Conservation (phyloP, 2,888 invertebrate genomes). For the Callyntrura sp. region DNA sequence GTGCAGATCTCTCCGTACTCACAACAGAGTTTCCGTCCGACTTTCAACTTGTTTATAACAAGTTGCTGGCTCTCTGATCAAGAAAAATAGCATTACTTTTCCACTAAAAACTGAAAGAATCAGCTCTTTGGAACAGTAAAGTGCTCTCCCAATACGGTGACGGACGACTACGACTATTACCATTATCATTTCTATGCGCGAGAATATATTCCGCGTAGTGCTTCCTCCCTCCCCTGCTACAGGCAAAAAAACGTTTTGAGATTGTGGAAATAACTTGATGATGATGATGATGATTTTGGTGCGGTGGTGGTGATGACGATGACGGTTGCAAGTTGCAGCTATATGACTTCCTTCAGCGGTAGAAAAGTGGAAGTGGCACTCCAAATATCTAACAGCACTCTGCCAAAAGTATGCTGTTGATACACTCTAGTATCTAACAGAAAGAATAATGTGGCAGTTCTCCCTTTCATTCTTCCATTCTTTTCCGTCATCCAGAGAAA, state of each 20-base stretch:
- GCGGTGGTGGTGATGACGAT: conserved; percentile 28
- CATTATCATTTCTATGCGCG: conserved; percentile 14
- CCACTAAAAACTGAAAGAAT: conserved; percentile 27
- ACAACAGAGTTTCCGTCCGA: not conserved
- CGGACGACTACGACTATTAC: conserved; percentile 4
- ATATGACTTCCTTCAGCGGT: conserved; percentile 47
- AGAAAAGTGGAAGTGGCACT: conserved; percentile 21
- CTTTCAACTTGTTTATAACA: not conserved
- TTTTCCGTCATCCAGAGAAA: conserved; percentile 27
- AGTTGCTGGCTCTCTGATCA: conserved; percentile 23
- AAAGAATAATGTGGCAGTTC: conserved; percentile 16
- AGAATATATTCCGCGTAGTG: not conserved
- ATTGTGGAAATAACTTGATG: conserved; percentile 52
- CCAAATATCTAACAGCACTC: conserved; percentile 16
- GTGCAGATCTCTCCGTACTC: not conserved
- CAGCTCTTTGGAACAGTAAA: conserved; percentile 45
- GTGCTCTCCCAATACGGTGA: conserved; percentile 35
- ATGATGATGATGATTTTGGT: not conserved
- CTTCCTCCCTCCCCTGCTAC: conserved; percentile 12
- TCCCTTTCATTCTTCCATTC: not conserved
- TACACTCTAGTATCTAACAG: conserved; percentile 23
- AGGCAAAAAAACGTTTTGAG: conserved; percentile 29
- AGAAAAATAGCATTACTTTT: conserved; percentile 7
- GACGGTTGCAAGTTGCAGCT: conserved; percentile 54
- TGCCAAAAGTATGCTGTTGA: conserved; percentile 35